These are phyloP conservation scores for Platysternon megacephalum DNA, from an alignment of 2,113 vertebrate species.

Conservation along the genomic window DNA sequence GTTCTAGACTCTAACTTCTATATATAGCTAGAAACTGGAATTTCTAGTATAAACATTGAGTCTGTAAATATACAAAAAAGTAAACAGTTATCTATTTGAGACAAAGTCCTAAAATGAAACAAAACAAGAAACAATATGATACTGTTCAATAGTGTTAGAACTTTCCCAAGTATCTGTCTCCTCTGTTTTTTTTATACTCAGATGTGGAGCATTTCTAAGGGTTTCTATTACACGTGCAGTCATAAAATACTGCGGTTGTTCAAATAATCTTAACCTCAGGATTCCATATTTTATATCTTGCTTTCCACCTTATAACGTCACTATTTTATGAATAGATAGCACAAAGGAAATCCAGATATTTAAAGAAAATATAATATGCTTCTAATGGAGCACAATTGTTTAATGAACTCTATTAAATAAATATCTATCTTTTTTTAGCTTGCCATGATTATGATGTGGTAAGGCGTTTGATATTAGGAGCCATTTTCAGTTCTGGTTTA, in stretches of 20 bases:
- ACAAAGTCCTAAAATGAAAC: not conserved
- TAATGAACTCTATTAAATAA: not conserved
- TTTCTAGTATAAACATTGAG: not conserved
- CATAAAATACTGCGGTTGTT: not conserved
- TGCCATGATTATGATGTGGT: not conserved
- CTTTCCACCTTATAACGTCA: not conserved
- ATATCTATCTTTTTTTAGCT: not conserved
- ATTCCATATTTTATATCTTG: not conserved
- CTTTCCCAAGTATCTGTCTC: not conserved
- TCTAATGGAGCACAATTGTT: not conserved
- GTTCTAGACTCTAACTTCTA: not conserved
- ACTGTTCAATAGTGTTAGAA: not conserved
- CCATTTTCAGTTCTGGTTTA: not conserved
- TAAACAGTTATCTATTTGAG: not conserved
- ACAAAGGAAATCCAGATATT: not conserved
- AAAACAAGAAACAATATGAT: not conserved
- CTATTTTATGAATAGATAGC: not conserved
- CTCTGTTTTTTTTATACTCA: not conserved
- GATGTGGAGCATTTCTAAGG: not conserved
- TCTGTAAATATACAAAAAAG: too few relatives aligned
- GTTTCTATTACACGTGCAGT: not conserved
- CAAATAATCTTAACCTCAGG: too few relatives aligned
- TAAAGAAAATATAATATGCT: not conserved
- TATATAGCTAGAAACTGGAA: not conserved
- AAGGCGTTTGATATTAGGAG: not conserved